Conservation (phyloP, 2,113 vertebrate species). For the Ctenomys sociabilis region DNA sequence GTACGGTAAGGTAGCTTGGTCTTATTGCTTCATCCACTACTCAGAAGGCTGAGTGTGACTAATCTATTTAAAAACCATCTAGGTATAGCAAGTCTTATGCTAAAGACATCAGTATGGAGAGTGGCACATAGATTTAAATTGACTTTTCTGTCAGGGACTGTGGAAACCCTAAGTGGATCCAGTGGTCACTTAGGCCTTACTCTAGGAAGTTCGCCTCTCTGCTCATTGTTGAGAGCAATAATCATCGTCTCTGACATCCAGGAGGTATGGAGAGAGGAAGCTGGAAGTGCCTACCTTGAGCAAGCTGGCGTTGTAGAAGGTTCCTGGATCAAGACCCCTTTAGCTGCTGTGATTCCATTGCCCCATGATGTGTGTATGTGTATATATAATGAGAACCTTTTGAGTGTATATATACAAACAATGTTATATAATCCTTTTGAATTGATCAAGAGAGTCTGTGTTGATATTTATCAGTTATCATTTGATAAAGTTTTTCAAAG, state of each 20-base stretch:
- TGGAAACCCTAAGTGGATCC: conserved; percentile 18
- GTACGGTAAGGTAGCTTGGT: conserved; percentile 61
- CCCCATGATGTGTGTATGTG: neutral
- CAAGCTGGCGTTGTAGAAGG: neutral
- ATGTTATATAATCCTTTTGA: neutral
- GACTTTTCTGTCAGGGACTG: conserved; percentile 50
- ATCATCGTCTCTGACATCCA: neutral
- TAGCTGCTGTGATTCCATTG: neutral
- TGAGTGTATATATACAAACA: neutral
- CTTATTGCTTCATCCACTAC: conserved; percentile 41
- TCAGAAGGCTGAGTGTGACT: conserved; percentile 78
- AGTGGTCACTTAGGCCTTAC: neutral
- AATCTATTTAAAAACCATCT: too few relatives aligned
- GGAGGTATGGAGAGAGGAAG: neutral
- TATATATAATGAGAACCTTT: neutral
- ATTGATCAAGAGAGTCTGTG: neutral
- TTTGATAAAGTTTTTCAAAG: conserved; percentile 45
- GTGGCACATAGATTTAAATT: conserved; percentile 60
- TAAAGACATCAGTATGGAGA: conserved; percentile 54
- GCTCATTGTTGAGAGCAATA: neutral
- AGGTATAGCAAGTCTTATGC: conserved; percentile 73
- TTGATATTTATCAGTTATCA: neutral
- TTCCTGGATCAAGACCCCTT: neutral
- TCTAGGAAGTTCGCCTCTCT: neutral
- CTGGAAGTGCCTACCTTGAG: neutral